phyloP scores from a whole-genome alignment of 2,113 vertebrate genomes.

The Hypomesus transpacificus region DNA sequence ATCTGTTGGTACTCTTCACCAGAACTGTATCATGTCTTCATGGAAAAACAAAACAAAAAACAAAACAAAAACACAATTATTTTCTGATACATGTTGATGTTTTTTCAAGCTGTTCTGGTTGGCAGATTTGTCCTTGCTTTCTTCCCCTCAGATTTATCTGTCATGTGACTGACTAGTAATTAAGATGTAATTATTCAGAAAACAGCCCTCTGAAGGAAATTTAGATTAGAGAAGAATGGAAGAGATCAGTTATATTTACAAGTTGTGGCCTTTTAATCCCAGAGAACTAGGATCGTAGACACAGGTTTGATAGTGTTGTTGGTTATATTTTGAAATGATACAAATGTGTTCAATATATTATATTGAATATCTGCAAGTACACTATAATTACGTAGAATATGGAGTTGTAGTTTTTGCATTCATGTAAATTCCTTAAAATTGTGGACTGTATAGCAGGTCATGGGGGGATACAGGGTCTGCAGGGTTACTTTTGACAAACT shows the following conservation, averaged over 20 bases:
- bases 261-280: slow-evolving; percentile 46
- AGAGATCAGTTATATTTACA: slow-evolving; percentile 40
- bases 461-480: slow-evolving; percentile 15
- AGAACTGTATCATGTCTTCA: slow-evolving; percentile 39
- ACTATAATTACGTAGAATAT: slow-evolving; percentile 33
- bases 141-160: slow-evolving; percentile 36
- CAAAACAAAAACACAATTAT: slow-evolving; percentile 39
- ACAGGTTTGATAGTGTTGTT: slow-evolving; percentile 52
- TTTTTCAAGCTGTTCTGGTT: slow-evolving; percentile 36
- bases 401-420: slow-evolving; percentile 37
- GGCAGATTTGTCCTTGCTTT: slow-evolving; percentile 23
- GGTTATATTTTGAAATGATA: slow-evolving; percentile 46
- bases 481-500: slow-evolving; percentile 28
- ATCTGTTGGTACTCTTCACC: slow-evolving; percentile 45
- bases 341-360: slow-evolving; percentile 35
- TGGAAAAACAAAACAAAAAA: slow-evolving; percentile 17
- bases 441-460: slow-evolving; percentile 26
- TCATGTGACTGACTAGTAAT: slow-evolving; percentile 32
- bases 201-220: slow-evolving; percentile 23
- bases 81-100: slow-evolving; percentile 25
- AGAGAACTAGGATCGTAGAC: slow-evolving; percentile 45
- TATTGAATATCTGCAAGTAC: slow-evolving; percentile 36
- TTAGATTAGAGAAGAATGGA: slow-evolving; percentile 39
- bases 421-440: slow-evolving; percentile 46
- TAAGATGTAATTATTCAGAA: slow-evolving; percentile 28